These are phyloP conservation scores for Papilio xuthus DNA, from an alignment of 1,140 invertebrate genomes.

Conservation along the genomic window DNA sequence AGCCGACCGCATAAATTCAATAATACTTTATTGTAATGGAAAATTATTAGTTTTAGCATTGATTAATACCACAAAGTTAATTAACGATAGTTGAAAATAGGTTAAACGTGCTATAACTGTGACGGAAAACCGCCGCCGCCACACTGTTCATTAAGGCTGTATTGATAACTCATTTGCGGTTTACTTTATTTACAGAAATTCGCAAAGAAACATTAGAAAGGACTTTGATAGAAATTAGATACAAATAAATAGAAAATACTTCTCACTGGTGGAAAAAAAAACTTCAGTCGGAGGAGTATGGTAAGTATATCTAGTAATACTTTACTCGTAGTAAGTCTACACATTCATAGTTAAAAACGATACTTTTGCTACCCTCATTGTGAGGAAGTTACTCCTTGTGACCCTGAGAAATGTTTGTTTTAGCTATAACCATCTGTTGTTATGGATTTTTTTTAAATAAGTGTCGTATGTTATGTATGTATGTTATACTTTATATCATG, in stretches of 20 bases:
- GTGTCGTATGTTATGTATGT: too few species aligned
- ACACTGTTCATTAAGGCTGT: slow-evolving; percentile 1
- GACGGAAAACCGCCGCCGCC: background rate
- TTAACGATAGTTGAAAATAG: slow-evolving; percentile 14
- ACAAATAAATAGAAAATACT: background rate
- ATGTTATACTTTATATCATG: too few species aligned
- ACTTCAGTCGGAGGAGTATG: too few species aligned
- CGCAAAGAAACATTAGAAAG: background rate
- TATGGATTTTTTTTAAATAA: too few species aligned
- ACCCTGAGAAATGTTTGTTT: too few species aligned
- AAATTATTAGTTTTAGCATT: background rate
- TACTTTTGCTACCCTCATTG: too few species aligned
- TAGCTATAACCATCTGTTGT: too few species aligned
- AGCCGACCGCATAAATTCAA: background rate
- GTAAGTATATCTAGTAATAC: too few species aligned
- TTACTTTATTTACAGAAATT: background rate
- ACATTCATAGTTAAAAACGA: too few species aligned
- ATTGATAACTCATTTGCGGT: background rate
- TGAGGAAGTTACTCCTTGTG: too few species aligned
- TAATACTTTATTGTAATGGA: background rate
- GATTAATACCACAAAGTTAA: slow-evolving; percentile 5
- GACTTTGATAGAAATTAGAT: background rate
- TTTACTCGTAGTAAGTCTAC: too few species aligned
- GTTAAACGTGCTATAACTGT: slow-evolving; percentile 1
- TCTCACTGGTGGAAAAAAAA: background rate